Base-by-base conservation (phyloP, 2,888 invertebrate species). In the Phyllotreta cruciferae region DNA sequence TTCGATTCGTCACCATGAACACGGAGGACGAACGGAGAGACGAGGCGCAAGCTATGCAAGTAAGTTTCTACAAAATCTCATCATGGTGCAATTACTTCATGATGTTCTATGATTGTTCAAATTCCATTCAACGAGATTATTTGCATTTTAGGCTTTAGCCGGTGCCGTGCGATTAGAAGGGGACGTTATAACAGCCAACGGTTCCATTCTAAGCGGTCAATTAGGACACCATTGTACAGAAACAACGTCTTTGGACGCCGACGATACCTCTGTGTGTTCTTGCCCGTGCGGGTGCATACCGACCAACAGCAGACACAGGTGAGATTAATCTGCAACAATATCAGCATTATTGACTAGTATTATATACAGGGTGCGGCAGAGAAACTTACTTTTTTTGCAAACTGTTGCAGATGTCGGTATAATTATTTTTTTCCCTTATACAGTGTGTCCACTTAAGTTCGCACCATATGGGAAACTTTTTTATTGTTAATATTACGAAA, bases 11-110 rank as follows among this genome's bases (percentile, higher is more conserved):
- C 78, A 95, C 94, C 60, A 94, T 95, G 94, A 99, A 99, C 85
- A 98, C 98, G 0, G 98, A 98, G 81, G 98, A 98, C 77, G 97
- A 98, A 83, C 88, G 96, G 78, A 85, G 96, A 63, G 97, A 98
- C 77, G 97, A 96, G 81, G 92, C 94, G 49, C 97, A 98, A 83
- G 96, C 96, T 56, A 90, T 94, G 83, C 93, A 94, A 90, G 94
- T 79, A 63, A 70, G 65, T 66, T 24, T 11, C 37, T 38, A 11
- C 11, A 58, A 9, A 38, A 34, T 49, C 9, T 54, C 24, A 24
- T 24, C 24, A 24, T 24, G 24, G 24, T 24, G 24, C 4, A 24
- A 24, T 24, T 24, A 24, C 24, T 24, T 24, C 4, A 4, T 24
- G 24, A 4, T 24, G 24, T 4, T 24, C 24, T 24, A 24, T 24